Evolutionary conservation across 2,888 invertebrate genomes (phyloP).

Genomic region (Acleris sparsana): DNA sequence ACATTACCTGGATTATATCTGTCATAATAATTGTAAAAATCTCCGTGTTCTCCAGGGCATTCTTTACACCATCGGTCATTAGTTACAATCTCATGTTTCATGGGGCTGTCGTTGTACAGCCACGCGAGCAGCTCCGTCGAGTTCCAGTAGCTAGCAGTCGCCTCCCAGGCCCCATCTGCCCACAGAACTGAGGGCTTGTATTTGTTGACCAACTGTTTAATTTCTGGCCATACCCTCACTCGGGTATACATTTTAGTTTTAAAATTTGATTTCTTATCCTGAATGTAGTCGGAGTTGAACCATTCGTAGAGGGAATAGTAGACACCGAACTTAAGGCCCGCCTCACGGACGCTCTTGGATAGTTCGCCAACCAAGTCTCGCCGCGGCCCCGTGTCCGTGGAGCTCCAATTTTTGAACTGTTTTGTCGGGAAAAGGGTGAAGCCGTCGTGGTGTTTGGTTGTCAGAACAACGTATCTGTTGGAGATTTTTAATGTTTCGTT

Average conservation of each 20-base stretch:
- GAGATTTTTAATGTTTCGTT: not conserved
- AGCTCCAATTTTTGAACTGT: constrained; percentile 93
- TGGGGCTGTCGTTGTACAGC: constrained; percentile 97
- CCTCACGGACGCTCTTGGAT: constrained; percentile 85
- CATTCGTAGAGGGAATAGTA: constrained; percentile 95
- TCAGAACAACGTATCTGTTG: constrained; percentile 89
- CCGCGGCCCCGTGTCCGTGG: constrained; percentile 90
- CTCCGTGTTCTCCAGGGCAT: constrained; percentile 93
- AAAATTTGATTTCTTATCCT: constrained; percentile 87
- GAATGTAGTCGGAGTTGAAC: constrained; percentile 91
- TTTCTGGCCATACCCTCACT: constrained; percentile 44
- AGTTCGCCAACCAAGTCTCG: constrained; percentile 91
- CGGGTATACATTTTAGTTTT: constrained; percentile 86
- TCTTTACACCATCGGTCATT: constrained; percentile 97
- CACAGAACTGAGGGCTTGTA: no score
- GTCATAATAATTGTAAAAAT: constrained; percentile 84
- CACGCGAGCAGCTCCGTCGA: constrained; percentile 93
- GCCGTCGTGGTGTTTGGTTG: constrained; percentile 95
- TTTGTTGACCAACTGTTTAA: no score
- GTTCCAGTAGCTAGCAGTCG: constrained; percentile 90
- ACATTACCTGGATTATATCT: no score
- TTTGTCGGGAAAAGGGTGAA: constrained; percentile 93
- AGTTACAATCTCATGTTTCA: constrained; percentile 93
- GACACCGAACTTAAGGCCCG: constrained; percentile 89
- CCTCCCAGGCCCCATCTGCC: no score